phyloP scores from a whole-genome alignment of 2,888 invertebrate genomes.

The Drosophila vallismaia region DNA sequence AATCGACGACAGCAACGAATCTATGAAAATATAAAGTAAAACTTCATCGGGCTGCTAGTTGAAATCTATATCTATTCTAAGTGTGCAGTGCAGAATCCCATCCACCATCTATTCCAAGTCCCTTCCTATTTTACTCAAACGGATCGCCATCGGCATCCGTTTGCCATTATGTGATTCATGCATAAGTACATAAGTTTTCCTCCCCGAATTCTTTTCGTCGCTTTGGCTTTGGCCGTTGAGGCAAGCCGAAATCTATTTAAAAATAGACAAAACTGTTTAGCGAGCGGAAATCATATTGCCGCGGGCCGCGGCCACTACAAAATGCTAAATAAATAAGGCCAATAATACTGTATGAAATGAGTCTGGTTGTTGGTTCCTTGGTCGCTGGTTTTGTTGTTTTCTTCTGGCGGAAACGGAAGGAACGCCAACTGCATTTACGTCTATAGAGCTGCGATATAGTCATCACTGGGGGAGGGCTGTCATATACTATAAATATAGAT shows the following conservation, averaged over 20 bases:
- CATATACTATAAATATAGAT: conserved; percentile 46
- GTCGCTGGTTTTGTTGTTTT: background rate
- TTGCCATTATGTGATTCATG: conserved; percentile 76
- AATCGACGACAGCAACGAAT: conserved; percentile 23
- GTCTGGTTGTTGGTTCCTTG: background rate
- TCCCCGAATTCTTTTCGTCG: conserved; percentile 30
- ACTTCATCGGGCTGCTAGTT: background rate
- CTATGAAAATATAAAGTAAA: conserved; percentile 30
- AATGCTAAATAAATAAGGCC: conserved; percentile 53
- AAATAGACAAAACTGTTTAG: conserved; percentile 58
- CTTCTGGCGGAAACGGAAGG: conserved; percentile 64
- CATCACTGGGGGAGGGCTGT: conserved; percentile 29
- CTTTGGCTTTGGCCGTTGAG: conserved; percentile 45
- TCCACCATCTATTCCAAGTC: conserved; percentile 15
- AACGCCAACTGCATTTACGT: conserved; percentile 38
- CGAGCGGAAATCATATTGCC: conserved; percentile 72
- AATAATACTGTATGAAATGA: conserved; percentile 37
- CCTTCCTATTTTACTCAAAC: conserved; percentile 9
- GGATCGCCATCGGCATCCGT: conserved; percentile 17
- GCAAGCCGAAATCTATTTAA: conserved; percentile 68
- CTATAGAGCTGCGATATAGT: conserved; percentile 20
- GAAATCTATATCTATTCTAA: conserved; percentile 14
- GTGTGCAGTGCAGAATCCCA: conserved; percentile 18
- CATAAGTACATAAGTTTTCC: conserved; percentile 56
- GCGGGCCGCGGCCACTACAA: conserved; percentile 44